Evolutionary conservation across 2,113 vertebrate species (phyloP).

Genomic region (Tragelaphus strepsiceros): DNA sequence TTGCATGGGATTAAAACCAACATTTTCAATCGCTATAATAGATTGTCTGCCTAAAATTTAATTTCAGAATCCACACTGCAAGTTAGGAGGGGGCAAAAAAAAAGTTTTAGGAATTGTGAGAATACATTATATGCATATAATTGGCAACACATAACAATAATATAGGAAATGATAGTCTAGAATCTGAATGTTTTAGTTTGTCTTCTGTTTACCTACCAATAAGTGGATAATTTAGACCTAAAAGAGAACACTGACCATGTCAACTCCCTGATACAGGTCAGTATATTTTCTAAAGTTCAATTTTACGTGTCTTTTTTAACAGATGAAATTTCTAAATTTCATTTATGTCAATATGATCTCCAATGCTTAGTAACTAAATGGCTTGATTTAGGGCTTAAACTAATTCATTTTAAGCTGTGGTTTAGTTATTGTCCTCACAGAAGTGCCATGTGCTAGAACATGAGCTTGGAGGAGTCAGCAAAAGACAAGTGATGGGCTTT

Average conservation of each 20-base stretch:
- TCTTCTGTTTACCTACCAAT: background rate
- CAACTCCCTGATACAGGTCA: background rate
- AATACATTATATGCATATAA: background rate
- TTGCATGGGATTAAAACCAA: background rate
- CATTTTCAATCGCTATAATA: background rate
- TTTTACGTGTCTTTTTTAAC: background rate
- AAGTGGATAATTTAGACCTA: background rate
- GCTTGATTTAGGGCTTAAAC: background rate
- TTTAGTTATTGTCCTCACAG: background rate
- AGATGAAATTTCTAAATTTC: background rate
- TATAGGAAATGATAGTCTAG: background rate
- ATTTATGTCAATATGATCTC: background rate
- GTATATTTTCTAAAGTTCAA: background rate
- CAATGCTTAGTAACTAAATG: background rate
- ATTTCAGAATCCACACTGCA: background rate
- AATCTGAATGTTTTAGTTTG: background rate
- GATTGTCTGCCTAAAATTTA: background rate
- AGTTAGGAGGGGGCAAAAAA: background rate
- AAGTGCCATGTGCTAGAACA: background rate
- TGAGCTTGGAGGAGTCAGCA: accelerated
- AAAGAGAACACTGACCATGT: background rate
- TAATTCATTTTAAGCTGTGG: background rate
- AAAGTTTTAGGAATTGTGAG: background rate
- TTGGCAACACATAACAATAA: background rate
- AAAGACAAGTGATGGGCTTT: background rate